Evolutionary conservation across 2,888 invertebrate genomes (phyloP).

Genomic region (Crossocerus cetratus): DNA sequence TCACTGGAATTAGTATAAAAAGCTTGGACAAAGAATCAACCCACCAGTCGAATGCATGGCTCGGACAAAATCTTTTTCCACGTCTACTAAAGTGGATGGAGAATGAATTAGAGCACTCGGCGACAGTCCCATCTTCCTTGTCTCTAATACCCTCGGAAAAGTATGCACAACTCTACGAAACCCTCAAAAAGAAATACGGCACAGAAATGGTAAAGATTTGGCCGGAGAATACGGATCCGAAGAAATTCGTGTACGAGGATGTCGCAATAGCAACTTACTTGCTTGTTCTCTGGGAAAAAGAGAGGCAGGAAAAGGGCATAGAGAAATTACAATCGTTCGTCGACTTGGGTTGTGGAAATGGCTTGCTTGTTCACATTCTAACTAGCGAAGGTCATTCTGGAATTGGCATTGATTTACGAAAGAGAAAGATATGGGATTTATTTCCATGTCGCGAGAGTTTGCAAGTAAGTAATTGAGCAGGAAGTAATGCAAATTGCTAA

Average conservation of each 20-base stretch:
- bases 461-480: conserved; percentile 78
- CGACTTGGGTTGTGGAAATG: conserved; percentile 99
- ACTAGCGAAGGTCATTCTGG: conserved; percentile 90
- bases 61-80: conserved; percentile 79
- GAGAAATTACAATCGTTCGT: conserved; percentile 83
- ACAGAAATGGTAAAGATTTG: conserved; percentile 87
- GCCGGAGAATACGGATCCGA: conserved; percentile 95
- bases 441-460: conserved; percentile 83
- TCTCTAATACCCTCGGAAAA: conserved; percentile 82
- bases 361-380: conserved; percentile 92
- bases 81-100: conserved; percentile 83
- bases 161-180: conserved; percentile 85
- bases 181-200: conserved; percentile 89
- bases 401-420: conserved; percentile 89
- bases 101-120: conserved; percentile 65
- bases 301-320: conserved; percentile 75
- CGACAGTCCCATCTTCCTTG: conserved; percentile 78
- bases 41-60: conserved; percentile 77
- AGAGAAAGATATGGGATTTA: conserved; percentile 92
- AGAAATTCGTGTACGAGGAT: conserved; percentile 97
- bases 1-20: conserved; percentile 44
- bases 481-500: too few relatives aligned
- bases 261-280: conserved; percentile 95
- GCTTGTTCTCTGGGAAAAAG: conserved; percentile 86
- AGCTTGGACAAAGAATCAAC: conserved; percentile 9